Conservation (phyloP, 2,113 vertebrate species). For the Caloenas nicobarica region DNA sequence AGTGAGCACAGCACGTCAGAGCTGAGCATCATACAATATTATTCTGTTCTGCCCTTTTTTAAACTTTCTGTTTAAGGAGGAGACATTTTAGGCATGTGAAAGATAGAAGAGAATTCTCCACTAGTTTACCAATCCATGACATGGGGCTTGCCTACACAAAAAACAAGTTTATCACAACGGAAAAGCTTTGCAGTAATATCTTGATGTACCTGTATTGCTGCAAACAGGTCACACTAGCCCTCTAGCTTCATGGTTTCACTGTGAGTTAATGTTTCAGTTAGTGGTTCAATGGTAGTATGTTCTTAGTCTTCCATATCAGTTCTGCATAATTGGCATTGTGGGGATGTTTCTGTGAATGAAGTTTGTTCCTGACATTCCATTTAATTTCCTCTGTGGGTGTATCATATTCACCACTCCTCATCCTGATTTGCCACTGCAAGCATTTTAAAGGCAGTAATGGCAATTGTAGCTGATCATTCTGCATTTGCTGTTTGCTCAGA, state of each 20-base stretch:
- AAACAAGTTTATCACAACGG: background rate
- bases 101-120: background rate
- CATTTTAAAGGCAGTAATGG: background rate
- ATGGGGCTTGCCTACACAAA: background rate
- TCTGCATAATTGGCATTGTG: background rate
- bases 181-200: background rate
- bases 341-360: background rate
- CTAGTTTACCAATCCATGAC: background rate
- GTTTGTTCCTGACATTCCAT: background rate
- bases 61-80: background rate
- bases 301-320: background rate
- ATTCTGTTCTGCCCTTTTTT: background rate
- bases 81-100: background rate
- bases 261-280: background rate
- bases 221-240: background rate
- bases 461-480: background rate
- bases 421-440: background rate
- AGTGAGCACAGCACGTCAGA: background rate
- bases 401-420: background rate
- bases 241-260: background rate
- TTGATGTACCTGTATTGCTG: background rate
- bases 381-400: fast-evolving
- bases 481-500: background rate
- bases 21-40: background rate
- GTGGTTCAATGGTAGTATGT: background rate